These are phyloP conservation scores for Oscheius sp. DNA, from an alignment of 2,888 invertebrate genomes.

Conservation along the genomic window DNA sequence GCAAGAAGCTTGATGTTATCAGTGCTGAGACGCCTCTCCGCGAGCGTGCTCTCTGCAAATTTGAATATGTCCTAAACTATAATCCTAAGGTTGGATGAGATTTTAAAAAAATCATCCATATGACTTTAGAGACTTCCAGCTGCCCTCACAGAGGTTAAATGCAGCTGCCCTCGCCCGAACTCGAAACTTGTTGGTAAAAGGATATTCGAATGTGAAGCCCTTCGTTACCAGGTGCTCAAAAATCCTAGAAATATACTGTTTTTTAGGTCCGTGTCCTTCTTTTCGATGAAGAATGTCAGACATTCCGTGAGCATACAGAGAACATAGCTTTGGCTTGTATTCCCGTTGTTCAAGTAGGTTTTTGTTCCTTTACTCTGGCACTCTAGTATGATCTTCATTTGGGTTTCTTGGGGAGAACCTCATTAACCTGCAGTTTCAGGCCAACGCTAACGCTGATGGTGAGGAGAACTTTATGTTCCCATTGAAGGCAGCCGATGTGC, in stretches of 20 bases:
- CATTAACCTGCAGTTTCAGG: slow-evolving; percentile 59
- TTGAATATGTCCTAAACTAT: slow-evolving; percentile 69
- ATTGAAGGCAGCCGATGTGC: slow-evolving; percentile 62
- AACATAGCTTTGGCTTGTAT: slow-evolving; percentile 66
- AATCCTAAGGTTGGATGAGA: slow-evolving; percentile 59
- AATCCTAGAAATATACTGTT: background rate
- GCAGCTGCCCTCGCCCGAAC: slow-evolving; percentile 66
- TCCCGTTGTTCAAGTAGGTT: slow-evolving; percentile 67
- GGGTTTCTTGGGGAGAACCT: slow-evolving; percentile 7
- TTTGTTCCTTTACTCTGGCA: background rate
- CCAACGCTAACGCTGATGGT: slow-evolving; percentile 63
- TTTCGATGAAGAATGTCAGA: slow-evolving; percentile 65
- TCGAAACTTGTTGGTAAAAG: slow-evolving; percentile 63
- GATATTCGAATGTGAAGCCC: slow-evolving; percentile 68
- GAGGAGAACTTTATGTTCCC: slow-evolving; percentile 64
- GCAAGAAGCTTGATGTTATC: slow-evolving; percentile 61
- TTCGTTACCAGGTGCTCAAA: slow-evolving; percentile 60
- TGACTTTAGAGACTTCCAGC: slow-evolving; percentile 66
- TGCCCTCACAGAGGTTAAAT: slow-evolving; percentile 68
- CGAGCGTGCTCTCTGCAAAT: slow-evolving; percentile 68
- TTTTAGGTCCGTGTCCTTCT: slow-evolving; percentile 62
- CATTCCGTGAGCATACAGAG: slow-evolving; percentile 65
- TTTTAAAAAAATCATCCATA: background rate
- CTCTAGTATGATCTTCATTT: slow-evolving; percentile 3
- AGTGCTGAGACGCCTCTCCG: slow-evolving; percentile 66